A percentile compares a stretch with the other conserved stretches of the same genome.
Conservation (phyloP, 2,113 vertebrate species). For the Notarius quadriscutis region DNA sequence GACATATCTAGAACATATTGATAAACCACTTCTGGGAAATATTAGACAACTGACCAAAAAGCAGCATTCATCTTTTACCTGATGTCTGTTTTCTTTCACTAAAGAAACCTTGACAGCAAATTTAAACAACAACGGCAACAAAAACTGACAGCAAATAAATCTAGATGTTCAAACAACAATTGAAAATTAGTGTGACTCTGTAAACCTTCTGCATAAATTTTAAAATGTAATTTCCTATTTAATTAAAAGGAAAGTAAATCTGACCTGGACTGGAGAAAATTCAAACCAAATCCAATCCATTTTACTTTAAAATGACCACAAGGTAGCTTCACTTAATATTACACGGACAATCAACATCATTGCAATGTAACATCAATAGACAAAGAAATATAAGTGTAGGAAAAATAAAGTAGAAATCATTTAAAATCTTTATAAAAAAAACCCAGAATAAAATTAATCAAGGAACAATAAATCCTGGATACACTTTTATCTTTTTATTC, state of each 20-base stretch:
- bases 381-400: background rate
- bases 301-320: background rate
- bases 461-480: background rate
- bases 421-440: background rate
- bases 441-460: background rate
- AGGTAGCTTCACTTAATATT: background rate
- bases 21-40: constrained; percentile 11
- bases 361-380: background rate
- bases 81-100: constrained; percentile 7
- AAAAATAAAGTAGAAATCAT: background rate
- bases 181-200: background rate
- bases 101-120: background rate
- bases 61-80: background rate
- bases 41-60: background rate
- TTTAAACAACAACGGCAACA: too few species aligned
- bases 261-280: background rate
- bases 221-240: background rate
- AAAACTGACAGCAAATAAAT: background rate
- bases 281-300: background rate
- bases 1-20: constrained; percentile 1
- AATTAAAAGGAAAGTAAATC: background rate
- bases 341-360: background rate
- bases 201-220: background rate
- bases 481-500: background rate
- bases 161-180: background rate